phyloP scores from a whole-genome alignment of 2,113 vertebrate species.

The Hymenochirus boettgeri region DNA sequence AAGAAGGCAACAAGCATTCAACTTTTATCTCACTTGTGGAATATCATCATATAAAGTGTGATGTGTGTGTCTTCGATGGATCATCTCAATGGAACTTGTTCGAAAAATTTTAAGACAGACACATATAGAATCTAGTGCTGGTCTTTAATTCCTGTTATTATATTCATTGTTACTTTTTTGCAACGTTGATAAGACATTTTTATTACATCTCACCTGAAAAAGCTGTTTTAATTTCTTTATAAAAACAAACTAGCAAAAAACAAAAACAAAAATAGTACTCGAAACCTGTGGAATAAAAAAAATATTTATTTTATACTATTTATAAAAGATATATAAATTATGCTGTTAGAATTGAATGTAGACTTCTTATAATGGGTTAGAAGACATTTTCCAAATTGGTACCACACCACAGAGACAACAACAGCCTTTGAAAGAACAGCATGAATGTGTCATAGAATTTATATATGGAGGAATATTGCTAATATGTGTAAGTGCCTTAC shows the following conservation, averaged over 20 bases:
- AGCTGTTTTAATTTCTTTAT: slow-evolving; percentile 5
- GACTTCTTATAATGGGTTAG: slow-evolving; percentile 41
- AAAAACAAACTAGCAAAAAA: too few relatives aligned
- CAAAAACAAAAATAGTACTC: not conserved
- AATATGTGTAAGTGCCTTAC: slow-evolving; percentile 51
- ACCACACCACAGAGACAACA: not conserved
- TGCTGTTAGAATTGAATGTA: slow-evolving; percentile 29
- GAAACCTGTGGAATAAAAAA: slow-evolving; percentile 40
- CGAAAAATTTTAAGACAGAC: not conserved
- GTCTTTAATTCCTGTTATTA: not conserved
- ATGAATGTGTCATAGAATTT: too few relatives aligned
- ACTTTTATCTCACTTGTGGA: slow-evolving; percentile 1
- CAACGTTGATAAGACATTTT: not conserved
- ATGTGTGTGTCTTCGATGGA: not conserved
- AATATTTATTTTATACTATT: slow-evolving; percentile 99
- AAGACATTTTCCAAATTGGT: not conserved
- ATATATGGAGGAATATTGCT: slow-evolving; percentile 20
- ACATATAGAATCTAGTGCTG: not conserved
- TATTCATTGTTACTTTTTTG: not conserved
- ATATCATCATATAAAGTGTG: not conserved
- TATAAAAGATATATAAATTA: slow-evolving; percentile 97
- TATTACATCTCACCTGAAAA: not conserved
- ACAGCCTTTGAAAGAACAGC: too few relatives aligned
- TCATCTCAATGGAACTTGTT: too few relatives aligned
- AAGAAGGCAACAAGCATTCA: slow-evolving; percentile 1